Base-by-base conservation (phyloP, 2,113 vertebrate genomes). In the Cyphomyrus plagiostoma region DNA sequence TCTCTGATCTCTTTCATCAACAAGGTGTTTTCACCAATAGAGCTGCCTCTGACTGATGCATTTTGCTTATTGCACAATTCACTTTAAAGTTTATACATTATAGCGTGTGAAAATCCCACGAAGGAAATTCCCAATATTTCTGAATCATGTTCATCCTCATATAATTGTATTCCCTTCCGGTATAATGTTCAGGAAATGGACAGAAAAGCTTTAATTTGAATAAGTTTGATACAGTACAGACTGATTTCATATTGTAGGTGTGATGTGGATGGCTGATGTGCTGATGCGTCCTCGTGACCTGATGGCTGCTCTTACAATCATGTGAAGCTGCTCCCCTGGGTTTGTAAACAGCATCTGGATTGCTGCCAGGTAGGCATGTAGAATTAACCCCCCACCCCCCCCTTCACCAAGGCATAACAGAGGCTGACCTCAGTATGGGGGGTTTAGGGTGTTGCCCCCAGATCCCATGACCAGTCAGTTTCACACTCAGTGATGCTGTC, bases 221-320 rank as follows among this genome's bases (percentile, higher is more conserved):
- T 56, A 88, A n/a, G 45, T 26, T 49, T 35, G 17, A 83, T 88
- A n/a, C 87, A n/a, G 62, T 39, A 70, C 87, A 85, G 90, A 52
- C 85, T 80, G 10, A 21, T 23, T 82, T 53, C 46, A 49, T 83
- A 39, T 23, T 53, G 52, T 58, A 80, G 45, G 23, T 30, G 26
- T 66, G 35, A 77, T 39, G 70, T 6, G 56, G 56, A 9, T 62
- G 56, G 23, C 56, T n/a, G 56, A 62, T n/a, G 19, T 21, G 5
- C 66, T 30, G 21, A 11, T 0, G 1, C 30, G 4, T 30, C 30
- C 11, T 23, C 0, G 17, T 53, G 77, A 82, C 52, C 45, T 74
- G 30, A 84, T 42, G 87, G 49, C 15, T 39, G 42, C 53, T 53
- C 50, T 88, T 26, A 50, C 53, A 88, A 15, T 83, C 83, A 45